phyloP scores from a whole-genome alignment of 2,113 vertebrate species.

The Oceanodroma tethys region DNA sequence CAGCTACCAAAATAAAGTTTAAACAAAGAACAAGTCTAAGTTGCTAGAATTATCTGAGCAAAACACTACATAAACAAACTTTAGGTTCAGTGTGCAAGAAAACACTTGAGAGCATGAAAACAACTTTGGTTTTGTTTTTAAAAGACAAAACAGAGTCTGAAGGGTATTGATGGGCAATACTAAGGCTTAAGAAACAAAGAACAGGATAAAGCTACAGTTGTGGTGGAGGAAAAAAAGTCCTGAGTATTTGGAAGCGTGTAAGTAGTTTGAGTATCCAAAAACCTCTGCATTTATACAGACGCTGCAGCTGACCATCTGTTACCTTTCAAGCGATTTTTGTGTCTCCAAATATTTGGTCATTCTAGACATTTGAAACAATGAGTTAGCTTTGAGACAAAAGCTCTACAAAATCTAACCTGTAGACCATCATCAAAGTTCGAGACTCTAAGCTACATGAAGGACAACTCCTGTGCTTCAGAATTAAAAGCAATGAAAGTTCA shows the following conservation, averaged over 20 bases:
- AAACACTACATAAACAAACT: not conserved
- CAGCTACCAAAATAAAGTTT: not conserved
- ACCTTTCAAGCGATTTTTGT: not conserved
- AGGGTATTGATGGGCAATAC: not conserved
- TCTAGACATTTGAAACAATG: not conserved
- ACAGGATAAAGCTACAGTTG: conserved; percentile 8
- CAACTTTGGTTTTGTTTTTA: conserved; percentile 48
- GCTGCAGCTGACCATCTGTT: not conserved
- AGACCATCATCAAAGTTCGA: not conserved
- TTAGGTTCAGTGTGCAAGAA: not conserved
- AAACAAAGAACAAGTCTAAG: not conserved
- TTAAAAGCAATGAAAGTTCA: not conserved
- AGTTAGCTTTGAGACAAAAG: not conserved
- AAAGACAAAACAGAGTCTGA: not conserved
- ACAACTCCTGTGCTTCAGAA: not conserved
- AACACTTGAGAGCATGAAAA: not conserved
- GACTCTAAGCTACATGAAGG: not conserved
- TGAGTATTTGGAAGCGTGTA: not conserved
- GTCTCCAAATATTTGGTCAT: not conserved
- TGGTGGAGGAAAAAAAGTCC: not conserved
- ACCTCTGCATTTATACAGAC: not conserved
- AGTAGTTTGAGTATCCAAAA: not conserved
- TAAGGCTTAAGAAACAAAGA: not conserved
- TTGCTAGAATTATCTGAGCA: not conserved
- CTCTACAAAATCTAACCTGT: not conserved